Conservation (phyloP, 1,140 invertebrate genomes). For the Caenorhabditis latens region DNA sequence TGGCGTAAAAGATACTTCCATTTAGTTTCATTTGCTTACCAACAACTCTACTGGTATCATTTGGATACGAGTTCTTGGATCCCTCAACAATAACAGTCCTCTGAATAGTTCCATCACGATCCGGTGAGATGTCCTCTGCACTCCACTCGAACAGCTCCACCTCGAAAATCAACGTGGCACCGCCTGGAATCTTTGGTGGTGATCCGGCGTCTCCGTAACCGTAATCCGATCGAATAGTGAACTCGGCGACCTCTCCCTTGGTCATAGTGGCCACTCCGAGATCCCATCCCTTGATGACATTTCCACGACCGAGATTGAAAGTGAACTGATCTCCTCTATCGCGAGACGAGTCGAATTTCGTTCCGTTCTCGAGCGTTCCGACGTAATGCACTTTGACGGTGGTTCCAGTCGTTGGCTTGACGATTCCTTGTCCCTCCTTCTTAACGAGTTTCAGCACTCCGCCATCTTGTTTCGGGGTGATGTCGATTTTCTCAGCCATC, state of each 20-base stretch:
- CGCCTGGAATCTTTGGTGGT: slow-evolving; percentile 62
- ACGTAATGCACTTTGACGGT: slow-evolving; percentile 63
- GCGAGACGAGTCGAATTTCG: slow-evolving; percentile 60
- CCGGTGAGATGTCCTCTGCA: slow-evolving; percentile 63
- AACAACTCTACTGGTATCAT: slow-evolving; percentile 53
- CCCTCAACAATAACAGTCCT: slow-evolving; percentile 57
- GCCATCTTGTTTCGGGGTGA: slow-evolving; percentile 53
- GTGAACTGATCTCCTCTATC: slow-evolving; percentile 52
- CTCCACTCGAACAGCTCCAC: slow-evolving; percentile 61
- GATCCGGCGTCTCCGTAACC: slow-evolving; percentile 61
- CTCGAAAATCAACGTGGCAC: slow-evolving; percentile 59
- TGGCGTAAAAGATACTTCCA: neutral
- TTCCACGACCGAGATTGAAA: slow-evolving; percentile 56
- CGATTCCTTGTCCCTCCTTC: slow-evolving; percentile 33
- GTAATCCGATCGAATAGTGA: slow-evolving; percentile 58
- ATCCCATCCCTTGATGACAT: slow-evolving; percentile 62
- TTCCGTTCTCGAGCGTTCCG: slow-evolving; percentile 58
- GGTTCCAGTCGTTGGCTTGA: slow-evolving; percentile 46
- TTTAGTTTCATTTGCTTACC: slow-evolving; percentile 16
- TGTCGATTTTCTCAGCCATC: slow-evolving; percentile 1
- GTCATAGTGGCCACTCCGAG: slow-evolving; percentile 64
- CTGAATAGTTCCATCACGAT: slow-evolving; percentile 54
- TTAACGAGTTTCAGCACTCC: slow-evolving; percentile 60
- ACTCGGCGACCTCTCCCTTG: slow-evolving; percentile 59
- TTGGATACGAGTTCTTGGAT: slow-evolving; percentile 60